Conservation (phyloP, 92 coral and sea anemone genomes). For the Parazoanthus darwini region DNA sequence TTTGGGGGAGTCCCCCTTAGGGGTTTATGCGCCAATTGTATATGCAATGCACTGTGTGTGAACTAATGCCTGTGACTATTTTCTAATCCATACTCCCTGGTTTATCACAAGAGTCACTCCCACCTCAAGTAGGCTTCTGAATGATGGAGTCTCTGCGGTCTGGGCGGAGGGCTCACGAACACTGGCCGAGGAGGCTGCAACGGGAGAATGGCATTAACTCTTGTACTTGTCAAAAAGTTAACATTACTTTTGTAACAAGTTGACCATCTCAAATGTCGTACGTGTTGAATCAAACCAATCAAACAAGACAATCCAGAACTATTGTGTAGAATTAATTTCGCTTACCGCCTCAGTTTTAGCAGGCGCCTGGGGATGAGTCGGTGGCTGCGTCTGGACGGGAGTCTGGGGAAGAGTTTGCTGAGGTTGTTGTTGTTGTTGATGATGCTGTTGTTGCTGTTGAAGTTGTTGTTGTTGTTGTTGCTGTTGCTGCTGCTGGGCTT, state of each 20-base stretch:
- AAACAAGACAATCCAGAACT: too few relatives aligned
- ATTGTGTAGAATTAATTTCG: too few relatives aligned
- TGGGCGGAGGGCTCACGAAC: conserved; percentile 89
- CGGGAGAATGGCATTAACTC: neutral
- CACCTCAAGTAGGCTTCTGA: conserved; percentile 98
- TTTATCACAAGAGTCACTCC: neutral
- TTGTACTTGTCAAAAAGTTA: too few relatives aligned
- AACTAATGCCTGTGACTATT: too few relatives aligned
- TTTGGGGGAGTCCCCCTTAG: too few relatives aligned
- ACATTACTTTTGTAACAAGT: too few relatives aligned
- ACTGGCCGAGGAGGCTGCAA: conserved; percentile 84
- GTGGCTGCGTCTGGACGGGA: conserved; percentile 62
- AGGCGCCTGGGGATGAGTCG: conserved; percentile 51
- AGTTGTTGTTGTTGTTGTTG: conserved; percentile 61
- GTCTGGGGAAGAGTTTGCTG: conserved; percentile 55
- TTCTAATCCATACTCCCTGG: neutral
- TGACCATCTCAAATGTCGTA: too few relatives aligned
- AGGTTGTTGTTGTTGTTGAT: conserved; percentile 60
- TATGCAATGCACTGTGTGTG: neutral
- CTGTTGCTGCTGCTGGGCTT: conserved; percentile 57
- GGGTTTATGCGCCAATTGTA: neutral
- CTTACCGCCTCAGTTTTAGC: conserved; percentile 40
- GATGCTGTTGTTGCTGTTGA: conserved; percentile 57
- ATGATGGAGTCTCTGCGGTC: conserved; percentile 91
- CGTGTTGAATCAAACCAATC: too few relatives aligned